These are phyloP conservation scores for Oceanodroma tethys DNA, from an alignment of 2,113 vertebrate species.

Conservation along the genomic window DNA sequence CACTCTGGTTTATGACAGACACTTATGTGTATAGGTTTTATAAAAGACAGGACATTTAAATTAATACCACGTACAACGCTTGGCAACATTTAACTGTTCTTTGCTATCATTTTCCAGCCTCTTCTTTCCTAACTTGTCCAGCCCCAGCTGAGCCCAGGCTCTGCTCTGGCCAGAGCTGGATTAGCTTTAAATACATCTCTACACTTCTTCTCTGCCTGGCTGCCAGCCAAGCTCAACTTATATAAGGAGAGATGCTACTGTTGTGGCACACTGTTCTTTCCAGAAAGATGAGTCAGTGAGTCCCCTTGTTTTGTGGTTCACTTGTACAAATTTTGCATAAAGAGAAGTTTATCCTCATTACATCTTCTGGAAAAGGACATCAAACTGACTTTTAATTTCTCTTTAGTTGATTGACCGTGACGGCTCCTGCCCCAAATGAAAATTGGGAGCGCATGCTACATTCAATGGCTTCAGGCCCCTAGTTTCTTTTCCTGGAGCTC, in stretches of 20 bases:
- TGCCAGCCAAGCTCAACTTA: background rate
- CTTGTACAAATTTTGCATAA: background rate
- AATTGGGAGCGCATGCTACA: background rate
- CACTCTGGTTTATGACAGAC: background rate
- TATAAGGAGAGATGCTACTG: background rate
- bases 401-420: background rate
- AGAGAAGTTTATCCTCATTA: background rate
- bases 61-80: background rate
- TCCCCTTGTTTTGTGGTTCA: background rate
- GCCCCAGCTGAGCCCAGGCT: background rate
- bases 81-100: background rate
- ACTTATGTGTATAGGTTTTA: background rate
- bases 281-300: slow-evolving; percentile 15
- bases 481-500: background rate
- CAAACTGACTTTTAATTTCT: slow-evolving; percentile 4
- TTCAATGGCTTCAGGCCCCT: background rate
- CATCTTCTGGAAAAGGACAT: background rate
- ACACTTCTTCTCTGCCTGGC: background rate
- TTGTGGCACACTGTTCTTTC: background rate
- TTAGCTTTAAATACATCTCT: background rate
- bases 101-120: background rate
- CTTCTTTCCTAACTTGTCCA: background rate
- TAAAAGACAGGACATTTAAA: background rate
- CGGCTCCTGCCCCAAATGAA: background rate
- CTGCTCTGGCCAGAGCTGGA: background rate